Conservation (phyloP, 2,113 vertebrate species). For the Pogona vitticeps region DNA sequence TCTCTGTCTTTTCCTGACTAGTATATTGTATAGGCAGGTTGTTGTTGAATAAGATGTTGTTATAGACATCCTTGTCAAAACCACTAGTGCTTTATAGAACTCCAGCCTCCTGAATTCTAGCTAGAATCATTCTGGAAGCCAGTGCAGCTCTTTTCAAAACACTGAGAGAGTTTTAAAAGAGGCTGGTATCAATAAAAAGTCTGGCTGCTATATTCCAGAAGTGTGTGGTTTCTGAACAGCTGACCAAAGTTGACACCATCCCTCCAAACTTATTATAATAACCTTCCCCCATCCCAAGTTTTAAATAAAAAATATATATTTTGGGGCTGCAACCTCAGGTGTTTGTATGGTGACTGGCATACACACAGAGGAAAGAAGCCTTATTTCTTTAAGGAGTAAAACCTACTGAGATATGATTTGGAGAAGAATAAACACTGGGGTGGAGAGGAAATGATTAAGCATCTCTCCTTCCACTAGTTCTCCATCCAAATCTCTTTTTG, state of each 20-base stretch:
- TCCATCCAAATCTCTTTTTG: not conserved
- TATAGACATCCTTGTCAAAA: not conserved
- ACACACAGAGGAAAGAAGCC: too few relatives aligned
- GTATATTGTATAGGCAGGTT: too few relatives aligned
- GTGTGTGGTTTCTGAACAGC: not conserved
- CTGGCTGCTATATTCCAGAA: not conserved
- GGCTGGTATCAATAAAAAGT: not conserved
- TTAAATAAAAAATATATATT: not conserved
- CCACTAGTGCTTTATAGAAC: not conserved
- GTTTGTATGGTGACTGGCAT: not conserved
- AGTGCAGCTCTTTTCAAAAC: not conserved
- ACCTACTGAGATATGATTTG: not conserved
- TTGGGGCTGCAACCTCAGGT: not conserved
- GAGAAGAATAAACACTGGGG: not conserved
- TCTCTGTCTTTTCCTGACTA: not conserved
- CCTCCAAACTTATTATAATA: not conserved
- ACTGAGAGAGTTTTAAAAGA: not conserved
- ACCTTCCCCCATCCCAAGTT: not conserved
- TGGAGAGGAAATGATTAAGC: not conserved
- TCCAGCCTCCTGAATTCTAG: not conserved
- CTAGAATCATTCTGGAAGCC: not conserved
- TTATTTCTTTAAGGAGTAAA: not conserved
- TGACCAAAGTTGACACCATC: not conserved
- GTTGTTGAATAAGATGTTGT: too few relatives aligned
- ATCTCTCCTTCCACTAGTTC: not conserved